Base-by-base conservation (phyloP, 2,888 invertebrate genomes). In the Chydorus sphaericus region DNA sequence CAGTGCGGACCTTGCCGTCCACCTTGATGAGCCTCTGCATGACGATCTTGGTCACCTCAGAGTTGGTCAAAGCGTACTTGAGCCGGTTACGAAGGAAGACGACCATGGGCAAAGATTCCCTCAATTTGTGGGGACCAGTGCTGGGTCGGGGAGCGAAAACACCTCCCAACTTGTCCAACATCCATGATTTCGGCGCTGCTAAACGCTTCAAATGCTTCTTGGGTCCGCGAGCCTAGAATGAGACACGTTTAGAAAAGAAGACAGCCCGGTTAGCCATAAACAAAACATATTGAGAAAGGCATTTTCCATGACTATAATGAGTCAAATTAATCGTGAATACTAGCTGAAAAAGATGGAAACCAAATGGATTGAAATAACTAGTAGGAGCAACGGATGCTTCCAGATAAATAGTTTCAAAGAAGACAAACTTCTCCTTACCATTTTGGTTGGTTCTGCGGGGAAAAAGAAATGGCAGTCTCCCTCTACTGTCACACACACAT, bases 191-290 rank as follows among this genome's bases (percentile, higher is more conserved):
- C 11, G 98, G 98, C 59, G 98, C 98, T 72, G 89, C 85, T 68
- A 98, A 80, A 75, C 98, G 93, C 84, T 98, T 98, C 80, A 99
- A 80, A 77, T 97, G 97, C 79, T 97, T 96, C 75, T 94, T 96
- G 49, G 94, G 96, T 73, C 98, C 98, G 75, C 97, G 88, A 75
- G 90, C 93, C 94, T 90, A 70, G 44, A 18, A 2, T 29, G 10
- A 14, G 29, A 14, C n/a, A 33, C 36, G 10, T 33, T 33, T 49
- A 30, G 7, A 7, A 28, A 2, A 50, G 8, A 28, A 1, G 8
- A 30, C 30, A 30, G 3, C 23, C 6, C 29, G 29, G 30, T 50
- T 11, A 36, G 36, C 29, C 18, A 31, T 8, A 50, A n/a, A 23
- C n/a, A n/a, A 8, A 48, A 4, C n/a, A 23, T 20, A 48, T 20